Percentiles rank a stretch among this genome's conserved stretches.
These are phyloP conservation scores for Trichogramma evanescens DNA, from an alignment of 2,888 invertebrate species.

Conservation along the genomic window DNA sequence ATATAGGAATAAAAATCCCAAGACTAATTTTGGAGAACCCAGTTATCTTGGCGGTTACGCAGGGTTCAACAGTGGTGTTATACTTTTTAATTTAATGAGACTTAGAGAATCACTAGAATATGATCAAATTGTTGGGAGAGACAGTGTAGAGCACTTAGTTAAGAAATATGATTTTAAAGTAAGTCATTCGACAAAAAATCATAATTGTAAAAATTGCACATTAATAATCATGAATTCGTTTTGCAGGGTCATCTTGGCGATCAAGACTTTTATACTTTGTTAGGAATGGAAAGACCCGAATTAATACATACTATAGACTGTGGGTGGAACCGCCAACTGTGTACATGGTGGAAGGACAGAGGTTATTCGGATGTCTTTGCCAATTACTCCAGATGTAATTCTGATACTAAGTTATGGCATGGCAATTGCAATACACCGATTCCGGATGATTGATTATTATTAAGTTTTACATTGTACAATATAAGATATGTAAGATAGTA, in stretches of 20 bases:
- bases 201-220: neutral
- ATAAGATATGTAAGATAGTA: no score
- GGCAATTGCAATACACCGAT: conserved; percentile 71
- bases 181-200: conserved; percentile 6
- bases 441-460: conserved; percentile 43
- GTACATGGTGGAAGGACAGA: conserved; percentile 73
- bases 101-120: conserved; percentile 60
- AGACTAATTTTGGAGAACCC: conserved; percentile 57
- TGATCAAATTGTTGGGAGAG: conserved; percentile 51
- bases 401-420: conserved; percentile 62
- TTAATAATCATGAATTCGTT: neutral
- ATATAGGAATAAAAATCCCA: conserved; percentile 59
- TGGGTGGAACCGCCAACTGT: conserved; percentile 74
- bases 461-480: neutral
- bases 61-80: conserved; percentile 77
- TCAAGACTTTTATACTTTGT: conserved; percentile 72
- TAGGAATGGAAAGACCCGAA: conserved; percentile 63
- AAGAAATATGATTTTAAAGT: conserved; percentile 59
- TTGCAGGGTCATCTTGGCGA: conserved; percentile 67
- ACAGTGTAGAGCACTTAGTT: conserved; percentile 52
- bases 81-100: conserved; percentile 62
- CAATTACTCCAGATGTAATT: conserved; percentile 63
- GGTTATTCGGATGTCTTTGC: conserved; percentile 68
- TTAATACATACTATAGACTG: conserved; percentile 69
- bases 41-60: conserved; percentile 54